Base-by-base conservation (phyloP, 2,113 vertebrate species). In the Colistium nudipinnis region DNA sequence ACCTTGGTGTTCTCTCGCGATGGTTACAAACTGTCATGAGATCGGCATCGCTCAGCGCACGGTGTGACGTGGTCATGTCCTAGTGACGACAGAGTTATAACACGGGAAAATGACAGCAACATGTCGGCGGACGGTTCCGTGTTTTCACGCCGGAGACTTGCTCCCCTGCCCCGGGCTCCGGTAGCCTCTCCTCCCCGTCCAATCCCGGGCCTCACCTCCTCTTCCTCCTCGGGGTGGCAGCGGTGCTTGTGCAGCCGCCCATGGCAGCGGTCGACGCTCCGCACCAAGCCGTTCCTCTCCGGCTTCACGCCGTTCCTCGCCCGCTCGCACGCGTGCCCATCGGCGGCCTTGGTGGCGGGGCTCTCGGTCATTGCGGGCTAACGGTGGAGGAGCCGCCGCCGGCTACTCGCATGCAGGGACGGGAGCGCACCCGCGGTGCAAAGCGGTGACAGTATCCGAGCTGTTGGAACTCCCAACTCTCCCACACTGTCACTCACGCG, bases 341-440 rank as follows among this genome's bases (percentile, higher is more conserved):
- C 84, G 48, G 82, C 85, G 49, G 66, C 71, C 30, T 87, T 83
- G 66, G 62, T 70, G 17, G 55, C 66, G 79, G 81, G 69, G 85
- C 81, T 92, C 20, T 91, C 90, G 51, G 90, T 91, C 92, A 93
- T 93, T 31, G 45, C 85, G 87, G 76, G 55, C 71, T 80, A 47
- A 56, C 65, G 68, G 62, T 39, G 25, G 51, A 44, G 69, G 39
- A 78, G 65, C 62, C 68, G 52, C 77, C 63, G 44, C 80, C 68
- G 45, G 70, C 48, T 72, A 87, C 77, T 76, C 27, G 70, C 82
- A 90, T 87, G 82, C 65, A 87, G 59, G 33, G 72, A 64, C 4
- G 8, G 30, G 30, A 4, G 30, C 4, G 30, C 4, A 31, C 30
- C 68, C 25, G 36, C 53, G 70, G 84, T 84, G 70, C 67, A 64